Conservation (phyloP, 64 coral and sea anemone species). For the Trachythela sp. region DNA sequence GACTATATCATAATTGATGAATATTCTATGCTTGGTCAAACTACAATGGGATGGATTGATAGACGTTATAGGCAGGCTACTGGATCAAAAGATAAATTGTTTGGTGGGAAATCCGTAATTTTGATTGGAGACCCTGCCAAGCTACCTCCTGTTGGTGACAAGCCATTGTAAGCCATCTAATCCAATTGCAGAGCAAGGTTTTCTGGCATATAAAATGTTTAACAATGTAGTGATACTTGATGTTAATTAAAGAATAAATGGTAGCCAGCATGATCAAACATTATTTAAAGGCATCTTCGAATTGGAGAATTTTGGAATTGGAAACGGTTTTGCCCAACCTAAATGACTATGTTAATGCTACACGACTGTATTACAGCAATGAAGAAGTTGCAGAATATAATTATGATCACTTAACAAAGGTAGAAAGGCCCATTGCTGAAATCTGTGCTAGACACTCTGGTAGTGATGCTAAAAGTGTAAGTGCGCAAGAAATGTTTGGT, state of each 20-base stretch:
- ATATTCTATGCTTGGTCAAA: conserved; percentile 15
- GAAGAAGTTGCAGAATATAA: neutral
- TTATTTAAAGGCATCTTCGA: conserved; percentile 12
- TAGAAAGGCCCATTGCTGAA: neutral
- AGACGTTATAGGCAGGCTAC: no score
- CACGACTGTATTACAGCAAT: neutral
- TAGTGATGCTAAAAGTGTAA: conserved; percentile 13
- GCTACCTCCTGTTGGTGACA: conserved; percentile 3
- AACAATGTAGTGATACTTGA: conserved; percentile 8
- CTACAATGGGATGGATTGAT: no score
- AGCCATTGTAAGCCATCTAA: neutral
- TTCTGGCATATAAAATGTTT: conserved; percentile 19
- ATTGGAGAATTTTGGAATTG: neutral
- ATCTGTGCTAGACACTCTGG: conserved; percentile 1
- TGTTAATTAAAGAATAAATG: conserved; percentile 12
- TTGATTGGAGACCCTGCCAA: neutral
- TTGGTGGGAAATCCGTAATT: neutral
- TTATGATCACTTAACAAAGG: neutral
- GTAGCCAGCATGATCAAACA: conserved; percentile 13
- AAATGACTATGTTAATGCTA: neutral
- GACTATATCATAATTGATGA: conserved; percentile 19
- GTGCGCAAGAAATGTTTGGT: conserved; percentile 10
- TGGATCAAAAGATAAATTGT: no score
- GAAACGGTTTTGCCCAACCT: neutral
- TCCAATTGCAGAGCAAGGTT: no score